phyloP scores from a whole-genome alignment of 2,113 vertebrate species.

The Hemiprocne comata region DNA sequence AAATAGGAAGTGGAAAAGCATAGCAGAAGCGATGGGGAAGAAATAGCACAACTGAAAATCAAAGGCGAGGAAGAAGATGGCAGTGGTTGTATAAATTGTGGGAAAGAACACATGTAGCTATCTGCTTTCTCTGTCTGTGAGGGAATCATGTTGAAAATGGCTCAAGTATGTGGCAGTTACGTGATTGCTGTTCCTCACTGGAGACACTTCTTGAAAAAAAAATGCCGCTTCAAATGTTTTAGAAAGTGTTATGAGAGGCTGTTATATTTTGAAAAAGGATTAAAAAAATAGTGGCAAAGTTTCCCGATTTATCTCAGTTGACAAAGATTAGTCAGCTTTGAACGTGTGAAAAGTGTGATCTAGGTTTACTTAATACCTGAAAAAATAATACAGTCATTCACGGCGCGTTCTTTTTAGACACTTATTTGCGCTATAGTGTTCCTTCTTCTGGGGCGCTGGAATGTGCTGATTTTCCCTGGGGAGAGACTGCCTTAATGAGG shows the following conservation, averaged over 20 bases:
- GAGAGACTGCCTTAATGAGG: neutral
- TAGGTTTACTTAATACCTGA: neutral
- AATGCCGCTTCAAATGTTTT: neutral
- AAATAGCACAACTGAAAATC: neutral
- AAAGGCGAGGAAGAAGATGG: neutral
- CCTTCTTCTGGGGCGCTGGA: neutral
- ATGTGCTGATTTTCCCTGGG: neutral
- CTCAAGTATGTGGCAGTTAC: neutral
- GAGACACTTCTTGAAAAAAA: neutral
- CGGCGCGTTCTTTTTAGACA: neutral
- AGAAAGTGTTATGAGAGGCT: neutral
- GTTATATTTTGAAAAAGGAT: neutral
- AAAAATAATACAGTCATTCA: neutral
- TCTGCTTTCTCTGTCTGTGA: neutral
- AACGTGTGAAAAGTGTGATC: neutral
- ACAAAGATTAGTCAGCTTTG: neutral
- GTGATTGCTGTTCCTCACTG: neutral
- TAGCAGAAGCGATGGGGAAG: neutral
- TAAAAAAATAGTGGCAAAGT: neutral
- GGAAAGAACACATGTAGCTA: neutral
- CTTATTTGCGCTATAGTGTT: neutral
- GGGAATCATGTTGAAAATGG: neutral
- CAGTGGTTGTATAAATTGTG: neutral
- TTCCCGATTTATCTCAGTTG: neutral
- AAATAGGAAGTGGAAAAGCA: neutral